Evolutionary conservation across 2,888 invertebrate genomes (phyloP), one percentile per base, ranked within the genome.

Genomic region (Apamea anceps): DNA sequence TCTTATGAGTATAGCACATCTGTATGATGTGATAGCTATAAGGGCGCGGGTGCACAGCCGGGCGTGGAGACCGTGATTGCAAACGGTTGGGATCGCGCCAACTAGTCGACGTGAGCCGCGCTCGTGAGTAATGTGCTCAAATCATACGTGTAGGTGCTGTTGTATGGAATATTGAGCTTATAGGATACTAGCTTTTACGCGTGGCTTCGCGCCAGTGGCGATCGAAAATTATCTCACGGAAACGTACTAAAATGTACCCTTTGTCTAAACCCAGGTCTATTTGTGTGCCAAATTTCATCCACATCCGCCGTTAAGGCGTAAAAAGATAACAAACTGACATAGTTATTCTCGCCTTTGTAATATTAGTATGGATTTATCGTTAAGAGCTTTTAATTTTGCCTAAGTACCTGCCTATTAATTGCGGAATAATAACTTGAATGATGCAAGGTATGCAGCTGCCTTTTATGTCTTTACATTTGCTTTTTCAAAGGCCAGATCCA

Each of bases 41-140:
- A 81, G 78, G 72, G 57, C 66, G 62, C 45, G 57, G 65, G 71
- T 79, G 88, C 83, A 89, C 81, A 75, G 79, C 74, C 75, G 65
- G 70, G 83, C 87, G 82, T 78, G 48, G 51, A 32, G 45, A 62
- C 32, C 77, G 81, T 87, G 88, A 88, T 88, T 89, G 89, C 82
- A 89, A 85, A 85, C 81, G 88, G 73, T 88, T 89, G 88, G 88
- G 79, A 25, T 42, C 70, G 62, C 79, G 88, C 88, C 88, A 89
- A 87, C 80, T 82, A 80, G 74, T 70, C 74, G 51, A 75, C 79
- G 82, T 77, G 83, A 63, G n/a, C 78, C 37, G 25, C 57, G 12
- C 75, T 15, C 68, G 75, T 68, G 77, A 85, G 75, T 85, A 75
- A 85, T 80, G 63, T 70, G 65, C 67, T 78, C 63, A 80, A 82